Base-by-base conservation (phyloP, 2,888 invertebrate genomes). In the Cordilura impudica region DNA sequence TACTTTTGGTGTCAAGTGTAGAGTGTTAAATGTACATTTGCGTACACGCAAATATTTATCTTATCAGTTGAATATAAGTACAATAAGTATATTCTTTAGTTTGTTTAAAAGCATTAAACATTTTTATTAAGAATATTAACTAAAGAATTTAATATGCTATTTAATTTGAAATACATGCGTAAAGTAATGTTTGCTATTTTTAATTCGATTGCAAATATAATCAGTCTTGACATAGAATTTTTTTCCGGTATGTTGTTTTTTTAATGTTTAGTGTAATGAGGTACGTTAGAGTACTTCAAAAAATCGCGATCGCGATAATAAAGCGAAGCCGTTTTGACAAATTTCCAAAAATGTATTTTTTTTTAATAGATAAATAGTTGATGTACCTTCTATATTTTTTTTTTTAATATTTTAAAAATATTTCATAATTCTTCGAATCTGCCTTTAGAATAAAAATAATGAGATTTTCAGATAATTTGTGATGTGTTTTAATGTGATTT, bases 151-250 rank as follows among this genome's bases (percentile, higher is more conserved):
- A 18, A 49, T 49, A 47, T 29, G 53, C 23, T 69, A 3, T 26
- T 56, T 43, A n/a, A n/a, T 39, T 39, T 39, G 4, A 39, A 26
- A 16, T 54, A 56, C 19, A 58, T 63, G 49, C 49, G 7, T 39
- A n/a, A 21, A 63, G 12, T 7, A 12, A 19, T 35, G 19, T 19
- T 19, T 47, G 45, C 35, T 19, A 45, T 26, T 31, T 69, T 19
- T 21, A 4, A 65, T 2, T 39, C 45, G n/a, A 58, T 65, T 53
- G 51, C 53, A 29, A 49, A 63, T 56, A 39, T 53, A 74, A 70
- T 74, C 70, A 65, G 60, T 53, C 73, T 78, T 78, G 78, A 66
- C 73, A 69, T 35, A 65, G 31, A 78, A 78, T 51, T 21, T 23
- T 12, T 53, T 74, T 54, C 45, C 74, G 31, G 78, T 73, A 66